Base-by-base conservation (phyloP, 2,888 invertebrate genomes). In the Acanthopleura granulata region DNA sequence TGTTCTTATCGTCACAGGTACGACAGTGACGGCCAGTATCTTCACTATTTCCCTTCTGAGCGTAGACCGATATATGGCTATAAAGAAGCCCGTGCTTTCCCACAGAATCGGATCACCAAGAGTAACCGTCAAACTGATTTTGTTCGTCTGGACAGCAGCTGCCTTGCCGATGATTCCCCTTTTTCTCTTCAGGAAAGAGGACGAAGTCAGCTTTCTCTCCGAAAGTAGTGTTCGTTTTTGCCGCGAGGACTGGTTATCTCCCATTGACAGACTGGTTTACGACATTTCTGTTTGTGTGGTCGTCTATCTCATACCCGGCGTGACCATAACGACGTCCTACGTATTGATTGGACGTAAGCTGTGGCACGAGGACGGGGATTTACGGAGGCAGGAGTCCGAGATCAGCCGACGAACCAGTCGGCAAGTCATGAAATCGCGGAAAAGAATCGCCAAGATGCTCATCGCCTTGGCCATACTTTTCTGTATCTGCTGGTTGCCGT, bases 11-110 rank as follows among this genome's bases (percentile, higher is more conserved):
- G 30, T 83, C 82, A 29, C 81, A 86, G 85, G 86, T 73, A 82
- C 85, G 18, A 93, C 94, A n/a, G 95, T 95, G 3, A 94, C 94
- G 0, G 94, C 94, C 0, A 94, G 95, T 85, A 94, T 95, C 72
- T 95, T 95, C 88, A 95, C 95, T 0, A 94, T 95, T 83, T 94
- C 94, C 0, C 94, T 94, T 0, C 94, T 95, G 94, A 94, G 95
- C 9, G 92, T 95, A 76, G 95, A 95, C 89, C 92, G 95, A 73
- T 86, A 84, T 62, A 80, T 88, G 15, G 95, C 95, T 74, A 95
- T 95, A 86, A 93, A 94, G 49, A 94, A 94, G 86, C 94, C 95
- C 0, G 93, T 95, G 80, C 93, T 94, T 0, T 93, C 94, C 82
- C 93, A 94, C 30, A 93, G 94, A 88, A 93, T 94, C 87, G 94